Percentiles rank a stretch among this genome's conserved stretches.
Conservation (phyloP, 2,888 invertebrate species). For the Iphiclides podalirius region DNA sequence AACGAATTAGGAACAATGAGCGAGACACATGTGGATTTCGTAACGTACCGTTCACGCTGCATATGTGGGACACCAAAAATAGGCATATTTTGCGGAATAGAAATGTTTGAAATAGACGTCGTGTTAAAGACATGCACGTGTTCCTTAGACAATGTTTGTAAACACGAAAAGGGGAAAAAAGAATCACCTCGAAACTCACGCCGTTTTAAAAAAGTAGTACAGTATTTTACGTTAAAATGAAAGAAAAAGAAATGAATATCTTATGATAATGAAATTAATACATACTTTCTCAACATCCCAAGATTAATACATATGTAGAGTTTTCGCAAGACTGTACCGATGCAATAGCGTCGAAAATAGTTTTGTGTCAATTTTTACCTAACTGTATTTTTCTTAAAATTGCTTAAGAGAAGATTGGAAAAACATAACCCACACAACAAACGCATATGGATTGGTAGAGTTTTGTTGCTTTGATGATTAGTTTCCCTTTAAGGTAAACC, state of each 20-base stretch:
- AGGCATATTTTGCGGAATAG: slow-evolving; percentile 26
- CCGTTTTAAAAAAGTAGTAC: too few relatives aligned
- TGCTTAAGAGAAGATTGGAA: slow-evolving; percentile 21
- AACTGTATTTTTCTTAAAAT: slow-evolving; percentile 18
- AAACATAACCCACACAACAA: slow-evolving; percentile 54
- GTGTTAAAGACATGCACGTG: slow-evolving; percentile 15
- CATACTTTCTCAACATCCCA: too few relatives aligned
- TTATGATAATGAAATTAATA: too few relatives aligned
- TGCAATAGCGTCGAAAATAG: too few relatives aligned
- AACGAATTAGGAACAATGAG: slow-evolving; percentile 26
- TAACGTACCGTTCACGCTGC: slow-evolving; percentile 20
- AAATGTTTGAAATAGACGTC: slow-evolving; percentile 16
- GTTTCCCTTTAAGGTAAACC: too few relatives aligned
- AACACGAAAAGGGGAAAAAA: slow-evolving; percentile 1
- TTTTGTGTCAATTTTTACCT: too few relatives aligned
- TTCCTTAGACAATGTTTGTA: slow-evolving; percentile 8
- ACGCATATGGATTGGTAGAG: slow-evolving; percentile 52
- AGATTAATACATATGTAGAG: too few relatives aligned
- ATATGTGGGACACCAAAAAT: slow-evolving; percentile 22
- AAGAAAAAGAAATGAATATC: too few relatives aligned
- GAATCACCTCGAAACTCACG: not conserved
- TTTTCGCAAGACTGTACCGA: too few relatives aligned
- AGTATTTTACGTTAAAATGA: too few relatives aligned
- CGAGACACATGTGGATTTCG: slow-evolving; percentile 21
- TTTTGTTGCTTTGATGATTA: slow-evolving; percentile 50